Conservation (phyloP, 2,797 vertebrate genomes). For the Psittacula derbiana region DNA sequence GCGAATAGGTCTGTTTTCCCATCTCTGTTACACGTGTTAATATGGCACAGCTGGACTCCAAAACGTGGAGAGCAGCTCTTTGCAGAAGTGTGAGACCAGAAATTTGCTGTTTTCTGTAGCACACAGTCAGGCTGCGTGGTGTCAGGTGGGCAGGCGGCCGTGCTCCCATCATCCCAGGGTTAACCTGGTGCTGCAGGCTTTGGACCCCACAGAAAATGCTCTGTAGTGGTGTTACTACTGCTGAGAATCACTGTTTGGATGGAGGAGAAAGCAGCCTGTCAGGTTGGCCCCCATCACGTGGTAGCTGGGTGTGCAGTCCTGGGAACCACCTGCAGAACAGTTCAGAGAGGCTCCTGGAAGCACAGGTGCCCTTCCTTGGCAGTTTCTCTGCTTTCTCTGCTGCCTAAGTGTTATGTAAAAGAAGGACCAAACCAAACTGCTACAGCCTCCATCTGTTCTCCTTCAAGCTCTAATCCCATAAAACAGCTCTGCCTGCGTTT, state of each 20-base stretch:
- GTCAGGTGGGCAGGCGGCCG: neutral
- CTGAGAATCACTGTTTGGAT: neutral
- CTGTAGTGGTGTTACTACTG: neutral
- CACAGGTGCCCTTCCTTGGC: neutral
- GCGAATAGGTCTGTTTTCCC: neutral
- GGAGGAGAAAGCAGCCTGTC: neutral
- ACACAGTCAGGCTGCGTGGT: fast-evolving
- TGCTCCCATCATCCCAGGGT: neutral
- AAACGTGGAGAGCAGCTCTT: neutral
- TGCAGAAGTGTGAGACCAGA: neutral
- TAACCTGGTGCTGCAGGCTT: neutral
- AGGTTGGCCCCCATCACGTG: neutral
- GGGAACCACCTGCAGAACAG: neutral
- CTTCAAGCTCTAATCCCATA: neutral
- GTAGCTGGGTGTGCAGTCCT: neutral
- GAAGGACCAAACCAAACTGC: neutral
- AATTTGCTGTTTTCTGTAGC: fast-evolving
- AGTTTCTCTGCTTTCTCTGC: neutral
- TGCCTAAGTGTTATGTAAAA: neutral
- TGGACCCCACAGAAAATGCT: neutral
- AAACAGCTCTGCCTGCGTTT: neutral
- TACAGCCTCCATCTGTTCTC: neutral
- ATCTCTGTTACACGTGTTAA: neutral
- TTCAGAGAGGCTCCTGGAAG: neutral
- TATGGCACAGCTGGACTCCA: neutral